Conservation (phyloP, 2,797 vertebrate species). For the Myotis myotis region DNA sequence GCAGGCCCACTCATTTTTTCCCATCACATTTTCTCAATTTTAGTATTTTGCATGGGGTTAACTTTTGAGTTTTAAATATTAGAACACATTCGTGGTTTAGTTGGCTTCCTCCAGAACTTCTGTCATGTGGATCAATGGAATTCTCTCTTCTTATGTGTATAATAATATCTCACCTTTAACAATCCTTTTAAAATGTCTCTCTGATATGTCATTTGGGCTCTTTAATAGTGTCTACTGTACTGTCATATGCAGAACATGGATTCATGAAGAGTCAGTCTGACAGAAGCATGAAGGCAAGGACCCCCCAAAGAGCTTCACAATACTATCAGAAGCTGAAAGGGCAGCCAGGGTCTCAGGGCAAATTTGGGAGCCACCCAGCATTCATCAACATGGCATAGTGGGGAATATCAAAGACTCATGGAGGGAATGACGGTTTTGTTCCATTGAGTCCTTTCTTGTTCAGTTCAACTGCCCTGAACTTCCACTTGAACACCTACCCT, state of each 20-base stretch:
- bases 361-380: background rate
- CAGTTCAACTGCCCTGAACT: conserved; percentile 58
- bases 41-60: conserved; percentile 19
- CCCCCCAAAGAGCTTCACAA: conserved; percentile 58
- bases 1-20: background rate
- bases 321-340: conserved; percentile 48
- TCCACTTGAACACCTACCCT: background rate
- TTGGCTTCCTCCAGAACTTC: conserved; percentile 45
- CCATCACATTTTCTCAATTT: conserved; percentile 13
- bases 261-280: conserved; percentile 55
- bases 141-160: conserved; percentile 57
- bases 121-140: conserved; percentile 65
- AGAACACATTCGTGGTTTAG: background rate
- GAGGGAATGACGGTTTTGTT: conserved; percentile 20
- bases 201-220: conserved; percentile 42
- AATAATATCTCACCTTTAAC: conserved; percentile 60
- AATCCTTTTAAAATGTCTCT: conserved; percentile 64
- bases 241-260: conserved; percentile 13
- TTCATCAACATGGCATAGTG: conserved; percentile 43
- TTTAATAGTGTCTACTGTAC: conserved; percentile 58
- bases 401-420: conserved; percentile 60
- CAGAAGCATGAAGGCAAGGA: conserved; percentile 53
- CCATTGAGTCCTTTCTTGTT: conserved; percentile 4
- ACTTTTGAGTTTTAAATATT: conserved; percentile 37
- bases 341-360: conserved; percentile 45